Base-by-base conservation (phyloP, 2,888 invertebrate species). In the Pammene fasciana region DNA sequence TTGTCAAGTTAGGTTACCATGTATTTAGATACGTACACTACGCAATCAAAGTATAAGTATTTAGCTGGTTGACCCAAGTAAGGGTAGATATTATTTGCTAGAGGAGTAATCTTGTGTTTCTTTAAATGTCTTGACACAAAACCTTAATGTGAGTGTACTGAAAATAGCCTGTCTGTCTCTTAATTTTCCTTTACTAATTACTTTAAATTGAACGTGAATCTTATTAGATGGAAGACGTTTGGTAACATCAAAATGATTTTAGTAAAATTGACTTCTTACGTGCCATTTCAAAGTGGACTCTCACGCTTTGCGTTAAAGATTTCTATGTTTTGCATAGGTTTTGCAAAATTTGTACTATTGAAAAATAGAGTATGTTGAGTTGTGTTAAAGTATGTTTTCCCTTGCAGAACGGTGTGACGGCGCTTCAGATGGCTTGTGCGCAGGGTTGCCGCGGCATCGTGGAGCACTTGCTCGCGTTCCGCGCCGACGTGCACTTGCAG, bases 391-490 rank as follows among this genome's bases (percentile, higher is more conserved):
- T 34, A n/a, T 5, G 1, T 48, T 52, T 52, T 54, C 8, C 14
- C 11, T 67, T 72, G 26, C 88, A 96, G 95, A 94, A 94, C 82
- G 95, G 95, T 16, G 94, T 94, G 75, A 95, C 95, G 5, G 93
- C 95, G 0, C 87, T 96, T 71, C 96, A 96, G 81, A 93, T 95
- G 82, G 95, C 96, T 14, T 94, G 95, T 75, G 94, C 94, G 71
- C 93, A 95, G 77, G 95, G 95, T 41, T 95, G 95, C 81, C 91
- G 94, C 46, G 95, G 95, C 46, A 96, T 95, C 77, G 93, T 95
- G 55, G 95, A 95, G 75, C 93, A 94, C 76, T 88, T 96, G 73
- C 90, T 96, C 45, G 93, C 94, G 71, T 94, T 93, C 75, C 94
- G 95, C 9, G 94, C 94, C 61, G 91, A 93, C 75, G 92, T 95